Evolutionary conservation across 2,113 vertebrate species (phyloP), one percentile per base, ranked within the genome.

Genomic region (Nannobrachium achirus): DNA sequence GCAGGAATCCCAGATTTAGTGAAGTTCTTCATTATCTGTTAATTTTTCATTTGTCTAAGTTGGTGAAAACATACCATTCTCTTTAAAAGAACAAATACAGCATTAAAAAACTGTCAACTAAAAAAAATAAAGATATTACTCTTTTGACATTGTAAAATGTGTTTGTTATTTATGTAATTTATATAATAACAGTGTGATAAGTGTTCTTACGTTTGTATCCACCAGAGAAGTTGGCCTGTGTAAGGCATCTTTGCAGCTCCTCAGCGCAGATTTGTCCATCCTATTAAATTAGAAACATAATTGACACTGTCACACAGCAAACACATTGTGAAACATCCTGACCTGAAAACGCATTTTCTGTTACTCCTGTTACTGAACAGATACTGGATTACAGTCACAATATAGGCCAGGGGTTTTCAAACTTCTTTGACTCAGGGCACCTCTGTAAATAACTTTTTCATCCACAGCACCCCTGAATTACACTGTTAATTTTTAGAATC

Each of bases 211-310:
- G 95, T 88, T 95, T 94, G 79, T 97, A 98, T 0, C 90, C 82
- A 70, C 96, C 96, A 41, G 93, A 83, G 84, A 98, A 93, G 76
- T 95, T 95, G 0, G 95, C 93, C 63, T 96, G 93, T 0, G 95
- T 95, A 75, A 98, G 95, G 84, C 95, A 98, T 69, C 87, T 91
- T 92, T 98, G 96, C 64, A 98, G 89, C 88, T 98, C 96, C 9
- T 98, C 95, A 39, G 94, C 92, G 74, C 96, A 95, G 86, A 98
- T 95, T 63, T 98, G 96, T 50, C 95, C 95, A 76, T 98, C 96
- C 96, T 98, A 61, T 18, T 72, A 68, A 0, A 56, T 77, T 83
- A 85, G 14, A 14, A 20, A 10, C 11, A 11, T 38, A 67, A n/a
- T 13, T 2, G 55, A 14, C 33, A 7, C n/a, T 13, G 13, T 20